Conservation (phyloP, 2,797 vertebrate genomes). For the Sebastes hopkinsi region DNA sequence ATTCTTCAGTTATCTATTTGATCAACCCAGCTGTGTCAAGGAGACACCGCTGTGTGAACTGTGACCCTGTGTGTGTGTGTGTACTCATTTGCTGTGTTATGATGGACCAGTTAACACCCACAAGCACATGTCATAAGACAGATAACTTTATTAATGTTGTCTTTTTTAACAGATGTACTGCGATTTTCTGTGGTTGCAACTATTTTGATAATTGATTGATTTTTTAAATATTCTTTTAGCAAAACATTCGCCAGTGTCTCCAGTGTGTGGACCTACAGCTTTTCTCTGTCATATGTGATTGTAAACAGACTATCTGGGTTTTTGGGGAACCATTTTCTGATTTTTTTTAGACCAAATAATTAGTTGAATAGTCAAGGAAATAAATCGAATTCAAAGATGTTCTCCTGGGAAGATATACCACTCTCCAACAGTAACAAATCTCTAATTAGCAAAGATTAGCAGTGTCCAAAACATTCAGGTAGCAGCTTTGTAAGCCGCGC, state of each 20-base stretch:
- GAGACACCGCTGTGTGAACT: constrained; percentile 58
- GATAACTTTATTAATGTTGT: neutral
- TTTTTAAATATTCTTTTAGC: neutral
- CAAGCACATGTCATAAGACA: neutral
- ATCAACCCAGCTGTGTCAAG: constrained; percentile 67
- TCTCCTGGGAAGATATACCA: neutral
- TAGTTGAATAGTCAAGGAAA: neutral
- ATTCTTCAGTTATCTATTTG: constrained; percentile 51
- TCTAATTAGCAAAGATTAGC: neutral
- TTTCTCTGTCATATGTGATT: neutral
- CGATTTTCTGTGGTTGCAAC: neutral
- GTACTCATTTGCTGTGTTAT: constrained; percentile 3
- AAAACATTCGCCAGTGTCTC: neutral
- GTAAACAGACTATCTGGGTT: neutral
- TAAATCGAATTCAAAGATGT: neutral
- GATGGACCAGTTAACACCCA: neutral
- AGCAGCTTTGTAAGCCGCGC: neutral
- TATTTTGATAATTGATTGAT: neutral
- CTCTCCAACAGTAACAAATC: neutral
- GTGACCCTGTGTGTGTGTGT: constrained; percentile 16
- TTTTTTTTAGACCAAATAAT: neutral
- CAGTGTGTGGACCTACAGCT: neutral
- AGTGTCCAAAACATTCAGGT: neutral
- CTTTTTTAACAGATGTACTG: neutral
- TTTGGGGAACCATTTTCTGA: neutral